phyloP scores from a whole-genome alignment of 2,113 vertebrate genomes.

The Indicator maculatus region DNA sequence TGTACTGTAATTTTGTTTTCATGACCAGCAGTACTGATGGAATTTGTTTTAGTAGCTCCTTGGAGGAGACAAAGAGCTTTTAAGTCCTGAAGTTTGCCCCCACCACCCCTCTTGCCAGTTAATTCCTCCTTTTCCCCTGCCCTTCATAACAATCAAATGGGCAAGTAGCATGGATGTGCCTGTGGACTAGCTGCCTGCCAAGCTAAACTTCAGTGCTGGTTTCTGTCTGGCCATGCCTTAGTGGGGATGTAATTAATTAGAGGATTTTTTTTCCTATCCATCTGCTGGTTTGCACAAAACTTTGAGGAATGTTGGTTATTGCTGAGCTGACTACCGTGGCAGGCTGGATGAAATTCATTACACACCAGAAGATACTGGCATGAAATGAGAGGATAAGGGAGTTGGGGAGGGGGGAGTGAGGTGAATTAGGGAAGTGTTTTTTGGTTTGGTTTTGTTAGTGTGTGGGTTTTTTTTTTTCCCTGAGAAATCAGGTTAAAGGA shows the following conservation, averaged over 20 bases:
- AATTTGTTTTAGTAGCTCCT: neutral
- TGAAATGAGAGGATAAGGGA: neutral
- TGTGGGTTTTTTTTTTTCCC: neutral
- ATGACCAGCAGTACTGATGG: neutral
- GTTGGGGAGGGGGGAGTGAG: neutral
- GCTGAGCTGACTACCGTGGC: neutral
- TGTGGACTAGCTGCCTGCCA: neutral
- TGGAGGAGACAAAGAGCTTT: neutral
- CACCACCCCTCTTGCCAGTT: neutral
- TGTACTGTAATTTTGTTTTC: neutral
- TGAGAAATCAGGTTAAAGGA: neutral
- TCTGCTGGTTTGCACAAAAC: slow-evolving; percentile 52
- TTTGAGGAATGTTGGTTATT: slow-evolving; percentile 56
- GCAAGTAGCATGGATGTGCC: neutral
- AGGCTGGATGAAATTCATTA: slow-evolving; percentile 8
- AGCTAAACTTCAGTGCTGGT: slow-evolving; percentile 3
- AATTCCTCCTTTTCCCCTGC: neutral
- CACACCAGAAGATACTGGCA: neutral
- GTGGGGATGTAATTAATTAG: slow-evolving; percentile 60
- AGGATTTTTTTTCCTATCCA: slow-evolving; percentile 24
- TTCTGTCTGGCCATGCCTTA: slow-evolving; percentile 33
- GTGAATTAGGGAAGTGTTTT: neutral
- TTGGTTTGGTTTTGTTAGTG: no score
- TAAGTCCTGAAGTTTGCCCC: neutral
- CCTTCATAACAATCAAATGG: neutral